Base-by-base conservation (phyloP, 2,797 vertebrate species). In the Scomberomorus guttatus region DNA sequence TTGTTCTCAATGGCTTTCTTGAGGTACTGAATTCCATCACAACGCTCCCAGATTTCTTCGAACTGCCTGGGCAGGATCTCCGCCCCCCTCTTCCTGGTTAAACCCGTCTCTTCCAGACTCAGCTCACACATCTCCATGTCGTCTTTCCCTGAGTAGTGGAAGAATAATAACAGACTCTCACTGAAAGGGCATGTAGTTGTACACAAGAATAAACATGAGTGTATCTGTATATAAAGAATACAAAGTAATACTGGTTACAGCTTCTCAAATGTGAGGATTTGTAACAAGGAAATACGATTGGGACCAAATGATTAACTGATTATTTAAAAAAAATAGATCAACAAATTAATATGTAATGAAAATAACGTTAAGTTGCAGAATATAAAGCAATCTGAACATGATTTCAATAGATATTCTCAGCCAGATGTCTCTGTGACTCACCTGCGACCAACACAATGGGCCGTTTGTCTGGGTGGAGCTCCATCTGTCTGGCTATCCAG, bases 71-170 rank as follows among this genome's bases (percentile, higher is more conserved):
- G 96, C 78, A 99, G 93, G 88, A 99, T 97, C 94, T 99, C 98
- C 1, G 98, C 98, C 0, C 98, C 98, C 4, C 97, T 96, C 93
- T 99, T 99, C 58, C 98, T 94, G 55, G 98, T 99, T 90, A 99
- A 95, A 60, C 98, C 98, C 1, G 98, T 99, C 94, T 99, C 98
- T 87, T 99, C 98, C 56, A 99, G 96, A 79, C 97, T 99, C 81
- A 99, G 95, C 95, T 99, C 98, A 3, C 98, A 99, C 98, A 99
- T 99, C 93, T 99, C 98, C 97, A 99, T 99, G 66, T 99, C 98
- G 11, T 99, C 98, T 90, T 99, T 99, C 8, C 98, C 98, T 99
- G 92, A 56, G 83, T 18, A 54, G 4, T 4, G 25, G 34, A 66
- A 0, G 0, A 50, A 62, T 5, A n/a, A 44, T 8, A n/a, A 54